phyloP scores from a whole-genome alignment of 2,888 invertebrate genomes.

The Dasypolia templi region DNA sequence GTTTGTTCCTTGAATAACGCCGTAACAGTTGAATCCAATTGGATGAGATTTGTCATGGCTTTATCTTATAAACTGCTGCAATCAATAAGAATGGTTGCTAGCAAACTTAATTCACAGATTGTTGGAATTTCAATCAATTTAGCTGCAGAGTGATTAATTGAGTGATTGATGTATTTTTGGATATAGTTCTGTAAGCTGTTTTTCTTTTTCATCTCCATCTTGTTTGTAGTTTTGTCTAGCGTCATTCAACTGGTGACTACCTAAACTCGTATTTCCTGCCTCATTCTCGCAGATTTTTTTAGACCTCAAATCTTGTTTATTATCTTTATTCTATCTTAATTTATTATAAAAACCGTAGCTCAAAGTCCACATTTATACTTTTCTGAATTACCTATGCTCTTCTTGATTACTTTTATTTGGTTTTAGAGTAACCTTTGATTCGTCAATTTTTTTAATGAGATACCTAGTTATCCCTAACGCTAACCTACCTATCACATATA shows the following conservation, averaged over 20 bases:
- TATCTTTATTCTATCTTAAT: slow-evolving; percentile 43
- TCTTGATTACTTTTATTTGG: slow-evolving; percentile 5
- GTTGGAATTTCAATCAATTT: slow-evolving; percentile 27
- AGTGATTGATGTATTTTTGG: slow-evolving; percentile 22
- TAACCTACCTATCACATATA: background rate
- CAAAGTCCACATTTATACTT: slow-evolving; percentile 36
- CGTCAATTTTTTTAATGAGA: background rate
- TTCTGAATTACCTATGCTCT: slow-evolving; percentile 26
- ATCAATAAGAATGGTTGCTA: slow-evolving; percentile 25
- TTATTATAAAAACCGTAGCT: slow-evolving; percentile 29
- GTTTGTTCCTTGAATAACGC: slow-evolving; percentile 14
- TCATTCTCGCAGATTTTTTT: slow-evolving; percentile 49
- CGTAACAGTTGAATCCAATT: slow-evolving; percentile 47
- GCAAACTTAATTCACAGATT: slow-evolving; percentile 11
- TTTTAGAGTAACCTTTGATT: background rate
- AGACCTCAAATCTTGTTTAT: slow-evolving; percentile 50
- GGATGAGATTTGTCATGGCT: slow-evolving; percentile 37
- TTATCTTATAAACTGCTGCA: slow-evolving; percentile 19
- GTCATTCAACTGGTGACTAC: slow-evolving; percentile 57
- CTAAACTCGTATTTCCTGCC: slow-evolving; percentile 63
- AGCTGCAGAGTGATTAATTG: slow-evolving; percentile 9
- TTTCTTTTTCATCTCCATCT: slow-evolving; percentile 26
- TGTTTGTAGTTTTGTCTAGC: slow-evolving; percentile 32
- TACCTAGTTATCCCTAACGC: background rate
- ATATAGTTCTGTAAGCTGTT: slow-evolving; percentile 2